These are phyloP conservation scores for Drosophila littoralis DNA, from an alignment of 1,140 invertebrate genomes.

Conservation along the genomic window DNA sequence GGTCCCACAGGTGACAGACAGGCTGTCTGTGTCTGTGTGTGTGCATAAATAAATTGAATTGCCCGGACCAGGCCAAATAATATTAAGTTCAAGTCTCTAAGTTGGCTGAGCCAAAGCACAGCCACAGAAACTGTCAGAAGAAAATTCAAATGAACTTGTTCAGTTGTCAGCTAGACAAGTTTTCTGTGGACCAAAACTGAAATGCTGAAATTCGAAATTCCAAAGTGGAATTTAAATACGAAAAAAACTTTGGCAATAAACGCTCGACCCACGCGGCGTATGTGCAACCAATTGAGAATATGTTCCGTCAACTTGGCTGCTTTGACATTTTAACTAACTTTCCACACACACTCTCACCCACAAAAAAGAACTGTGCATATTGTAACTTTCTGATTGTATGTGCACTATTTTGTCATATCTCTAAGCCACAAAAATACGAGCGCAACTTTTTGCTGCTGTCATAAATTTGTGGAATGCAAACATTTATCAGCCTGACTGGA, in stretches of 20 bases:
- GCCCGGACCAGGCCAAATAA: conserved; percentile 5
- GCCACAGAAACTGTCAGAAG: conserved; percentile 28
- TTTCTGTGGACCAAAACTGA: conserved; percentile 36
- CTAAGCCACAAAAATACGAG: conserved; percentile 73
- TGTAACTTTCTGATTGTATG: conserved; percentile 45
- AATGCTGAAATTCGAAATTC: conserved; percentile 18
- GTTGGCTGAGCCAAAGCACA: conserved; percentile 35
- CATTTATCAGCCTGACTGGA: conserved; percentile 72
- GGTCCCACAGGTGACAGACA: conserved; percentile 27
- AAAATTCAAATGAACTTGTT: conserved; percentile 31
- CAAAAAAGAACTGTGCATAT: conserved; percentile 19
- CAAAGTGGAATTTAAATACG: conserved; percentile 74
- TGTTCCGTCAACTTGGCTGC: conserved; percentile 27
- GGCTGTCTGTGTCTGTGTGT: neutral
- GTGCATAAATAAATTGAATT: conserved; percentile 26
- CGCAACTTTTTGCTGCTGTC: conserved; percentile 74
- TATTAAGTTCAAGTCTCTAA: conserved; percentile 32
- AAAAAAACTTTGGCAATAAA: conserved; percentile 76
- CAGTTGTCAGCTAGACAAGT: conserved; percentile 39
- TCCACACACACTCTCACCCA: conserved; percentile 16
- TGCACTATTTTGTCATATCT: conserved; percentile 78
- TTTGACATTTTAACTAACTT: conserved; percentile 79
- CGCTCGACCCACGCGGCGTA: conserved; percentile 39
- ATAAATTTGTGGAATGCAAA: conserved; percentile 79
- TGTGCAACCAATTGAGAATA: conserved; percentile 24